phyloP scores from a whole-genome alignment of 2,113 vertebrate species.

The Paratilapia polleni region DNA sequence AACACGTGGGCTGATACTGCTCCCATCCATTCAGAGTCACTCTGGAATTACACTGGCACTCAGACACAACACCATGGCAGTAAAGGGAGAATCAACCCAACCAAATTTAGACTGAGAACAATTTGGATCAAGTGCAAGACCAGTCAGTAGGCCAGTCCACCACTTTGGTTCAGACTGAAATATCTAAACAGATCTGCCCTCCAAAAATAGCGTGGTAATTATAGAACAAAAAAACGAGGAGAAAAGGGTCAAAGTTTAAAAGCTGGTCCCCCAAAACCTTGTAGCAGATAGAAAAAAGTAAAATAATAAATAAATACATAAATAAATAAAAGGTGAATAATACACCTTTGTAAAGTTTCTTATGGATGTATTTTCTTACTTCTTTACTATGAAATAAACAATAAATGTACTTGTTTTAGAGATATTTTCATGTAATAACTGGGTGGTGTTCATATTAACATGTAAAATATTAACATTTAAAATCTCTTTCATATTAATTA shows the following conservation, averaged over 20 bases:
- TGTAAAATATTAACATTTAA: no score
- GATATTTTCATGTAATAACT: no score
- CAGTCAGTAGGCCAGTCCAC: neutral
- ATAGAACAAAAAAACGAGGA: neutral
- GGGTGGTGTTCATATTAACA: no score
- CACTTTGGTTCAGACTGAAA: neutral
- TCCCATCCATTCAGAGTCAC: neutral
- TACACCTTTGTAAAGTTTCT: neutral
- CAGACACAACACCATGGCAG: neutral
- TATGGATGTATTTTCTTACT: rapidly evolving
- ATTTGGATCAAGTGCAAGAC: neutral
- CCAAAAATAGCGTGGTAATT: neutral
- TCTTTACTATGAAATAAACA: no score
- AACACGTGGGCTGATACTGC: neutral
- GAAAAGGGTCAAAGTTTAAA: neutral
- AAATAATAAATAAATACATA: no score
- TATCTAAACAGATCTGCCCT: neutral
- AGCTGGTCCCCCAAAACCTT: neutral
- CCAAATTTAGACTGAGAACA: neutral
- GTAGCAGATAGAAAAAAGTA: neutral
- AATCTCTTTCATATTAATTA: no score
- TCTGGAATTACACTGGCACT: neutral
- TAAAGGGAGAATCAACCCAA: neutral
- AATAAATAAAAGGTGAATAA: no score
- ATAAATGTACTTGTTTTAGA: no score